These are phyloP conservation scores for Sylvilagus floridanus DNA, from an alignment of 2,797 vertebrate genomes.

Conservation along the genomic window DNA sequence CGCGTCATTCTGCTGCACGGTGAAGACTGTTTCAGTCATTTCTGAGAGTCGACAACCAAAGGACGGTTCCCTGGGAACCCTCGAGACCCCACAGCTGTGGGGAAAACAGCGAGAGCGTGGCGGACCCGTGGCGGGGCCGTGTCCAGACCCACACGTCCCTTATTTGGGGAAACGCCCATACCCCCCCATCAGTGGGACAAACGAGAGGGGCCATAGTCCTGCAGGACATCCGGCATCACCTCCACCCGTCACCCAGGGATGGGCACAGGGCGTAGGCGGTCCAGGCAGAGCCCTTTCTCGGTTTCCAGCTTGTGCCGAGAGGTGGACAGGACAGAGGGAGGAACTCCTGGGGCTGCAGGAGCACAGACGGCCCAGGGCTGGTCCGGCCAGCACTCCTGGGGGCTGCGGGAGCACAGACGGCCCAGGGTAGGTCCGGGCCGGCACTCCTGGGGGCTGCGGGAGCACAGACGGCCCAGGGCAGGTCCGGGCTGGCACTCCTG, in stretches of 20 bases:
- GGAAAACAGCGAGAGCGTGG: no score
- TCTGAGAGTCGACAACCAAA: neutral
- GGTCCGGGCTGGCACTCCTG: rapidly evolving
- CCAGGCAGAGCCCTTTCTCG: neutral
- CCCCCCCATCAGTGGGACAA: neutral
- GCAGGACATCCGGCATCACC: neutral
- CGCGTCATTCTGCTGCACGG: rapidly evolving
- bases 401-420: no score
- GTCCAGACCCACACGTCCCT: neutral
- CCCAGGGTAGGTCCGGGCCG: no score
- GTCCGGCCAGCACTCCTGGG: no score
- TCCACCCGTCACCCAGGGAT: rapidly evolving
- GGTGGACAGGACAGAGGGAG: no score
- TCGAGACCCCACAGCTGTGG: no score
- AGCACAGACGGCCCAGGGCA: no score
- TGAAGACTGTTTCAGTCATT: rapidly evolving
- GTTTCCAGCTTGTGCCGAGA: rapidly evolving
- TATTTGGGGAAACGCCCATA: neutral
- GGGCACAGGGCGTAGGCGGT: rapidly evolving
- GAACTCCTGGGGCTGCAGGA: rapidly evolving
- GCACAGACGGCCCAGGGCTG: no score
- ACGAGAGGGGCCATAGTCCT: neutral
- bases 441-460: no score
- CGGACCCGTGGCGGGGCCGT: no score
- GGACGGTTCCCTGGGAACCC: neutral